Base-by-base conservation (phyloP, 2,888 invertebrate genomes). In the Rotaria magnacalcarata region DNA sequence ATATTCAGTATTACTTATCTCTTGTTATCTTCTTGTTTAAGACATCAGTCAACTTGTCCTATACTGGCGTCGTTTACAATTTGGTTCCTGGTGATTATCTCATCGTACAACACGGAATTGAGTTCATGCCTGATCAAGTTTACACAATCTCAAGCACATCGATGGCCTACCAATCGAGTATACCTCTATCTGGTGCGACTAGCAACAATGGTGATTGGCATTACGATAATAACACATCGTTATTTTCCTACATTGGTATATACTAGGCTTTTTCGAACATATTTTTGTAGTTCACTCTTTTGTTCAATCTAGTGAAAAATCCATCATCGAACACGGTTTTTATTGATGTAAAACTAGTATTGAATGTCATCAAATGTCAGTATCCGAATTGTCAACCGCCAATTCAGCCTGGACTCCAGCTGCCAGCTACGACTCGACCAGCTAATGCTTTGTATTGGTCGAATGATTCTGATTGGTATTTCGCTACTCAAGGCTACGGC, bases 21-120 rank as follows among this genome's bases (percentile, higher is more conserved):
- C 21, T 21, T 24, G 14, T 14, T 16, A 6, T 34, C 10, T 16
- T 67, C 24, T 27, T 27, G 10, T 67, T 34, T 14, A 16, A 67
- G 4, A 88, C 89, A 10, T 85, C 89, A n/a, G 89, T 88, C 0
- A 90, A 90, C 85, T 87, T 90, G 85, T 89, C 89, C 52, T 90
- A 89, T 87, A 85, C 84, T 47, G 89, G 88, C n/a, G 87, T 84
- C 3, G 87, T 89, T 85, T 88, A 89, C 58, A 87, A 87, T 27
- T 87, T 90, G 19, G 84, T 85, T 88, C 85, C 86, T 0, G 86
- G 87, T 58, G 89, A 90, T 80, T 89, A 88, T 85, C 75, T 90
- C 4, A n/a, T 50, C 50, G 14, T 50, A 50, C 14, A 8, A 11
- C 50, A 50, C 14, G 14, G 14, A 8, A 50, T 50, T 50, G 50